These are phyloP conservation scores for Taenioides sp. DNA, from an alignment of 2,797 vertebrate species.

Conservation along the genomic window DNA sequence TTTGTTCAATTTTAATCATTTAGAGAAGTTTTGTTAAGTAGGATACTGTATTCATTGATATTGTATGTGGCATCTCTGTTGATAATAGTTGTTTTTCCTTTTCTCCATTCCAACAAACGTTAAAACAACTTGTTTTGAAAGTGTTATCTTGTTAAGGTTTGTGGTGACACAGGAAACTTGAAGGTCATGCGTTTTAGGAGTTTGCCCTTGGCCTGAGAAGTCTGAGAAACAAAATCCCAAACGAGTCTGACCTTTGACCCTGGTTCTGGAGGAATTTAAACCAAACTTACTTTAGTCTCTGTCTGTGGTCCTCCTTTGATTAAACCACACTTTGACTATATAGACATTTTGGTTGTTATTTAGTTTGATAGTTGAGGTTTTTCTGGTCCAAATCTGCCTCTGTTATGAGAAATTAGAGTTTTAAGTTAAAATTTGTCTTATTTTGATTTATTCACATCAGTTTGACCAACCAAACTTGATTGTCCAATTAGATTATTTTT, in stretches of 20 bases:
- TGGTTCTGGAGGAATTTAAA: neutral
- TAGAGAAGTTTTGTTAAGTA: neutral
- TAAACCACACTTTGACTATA: neutral
- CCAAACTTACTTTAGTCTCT: constrained; percentile 2
- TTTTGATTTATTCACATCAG: neutral
- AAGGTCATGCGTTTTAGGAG: neutral
- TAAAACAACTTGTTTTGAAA: neutral
- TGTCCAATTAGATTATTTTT: too few species aligned
- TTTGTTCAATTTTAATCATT: neutral
- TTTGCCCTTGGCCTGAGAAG: constrained; percentile 8
- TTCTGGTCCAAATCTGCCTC: neutral
- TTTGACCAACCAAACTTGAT: neutral
- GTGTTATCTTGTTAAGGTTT: neutral
- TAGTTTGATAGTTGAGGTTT: neutral
- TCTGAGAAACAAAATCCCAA: constrained; percentile 13
- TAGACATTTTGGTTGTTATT: neutral
- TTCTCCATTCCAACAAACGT: neutral
- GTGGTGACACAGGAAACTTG: neutral
- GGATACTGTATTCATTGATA: neutral
- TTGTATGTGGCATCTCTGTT: neutral
- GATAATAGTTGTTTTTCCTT: neutral
- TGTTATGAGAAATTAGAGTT: too few species aligned
- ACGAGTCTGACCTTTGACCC: constrained; percentile 17
- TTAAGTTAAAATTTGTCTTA: neutral
- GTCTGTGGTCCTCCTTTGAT: neutral